phyloP scores from a whole-genome alignment of 92 coral and sea anemone genomes.

The Blastomussa wellsi region DNA sequence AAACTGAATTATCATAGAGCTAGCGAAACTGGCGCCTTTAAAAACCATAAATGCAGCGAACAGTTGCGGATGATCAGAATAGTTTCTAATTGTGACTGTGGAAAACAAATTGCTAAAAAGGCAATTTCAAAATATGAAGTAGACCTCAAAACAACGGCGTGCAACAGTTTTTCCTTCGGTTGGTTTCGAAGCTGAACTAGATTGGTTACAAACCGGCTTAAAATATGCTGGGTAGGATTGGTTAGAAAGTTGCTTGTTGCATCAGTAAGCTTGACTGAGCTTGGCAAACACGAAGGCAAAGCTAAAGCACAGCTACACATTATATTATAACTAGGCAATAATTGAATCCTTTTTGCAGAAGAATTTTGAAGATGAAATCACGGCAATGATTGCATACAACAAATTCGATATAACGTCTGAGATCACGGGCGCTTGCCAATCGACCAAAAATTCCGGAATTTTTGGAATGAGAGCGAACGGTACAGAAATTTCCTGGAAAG shows the following conservation, averaged over 20 bases:
- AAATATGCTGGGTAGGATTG: neutral
- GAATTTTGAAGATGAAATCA: too few species aligned
- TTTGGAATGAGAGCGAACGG: too few species aligned
- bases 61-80: neutral
- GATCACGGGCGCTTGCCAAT: too few species aligned
- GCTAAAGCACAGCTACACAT: neutral
- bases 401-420: too few species aligned
- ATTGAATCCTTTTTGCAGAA: too few species aligned
- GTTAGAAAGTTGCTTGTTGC: neutral
- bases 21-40: neutral
- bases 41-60: slow-evolving; percentile 6
- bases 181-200: neutral
- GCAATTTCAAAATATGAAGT: neutral
- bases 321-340: too few species aligned
- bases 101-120: neutral
- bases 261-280: neutral
- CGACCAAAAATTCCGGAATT: too few species aligned
- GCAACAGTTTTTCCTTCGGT: too few species aligned
- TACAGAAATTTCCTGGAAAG: too few species aligned
- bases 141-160: neutral
- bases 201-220: neutral
- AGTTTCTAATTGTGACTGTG: neutral
- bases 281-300: neutral
- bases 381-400: too few species aligned
- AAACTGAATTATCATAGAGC: neutral